Evolutionary conservation across 2,113 vertebrate genomes (phyloP).

Genomic region (Sturnus vulgaris): DNA sequence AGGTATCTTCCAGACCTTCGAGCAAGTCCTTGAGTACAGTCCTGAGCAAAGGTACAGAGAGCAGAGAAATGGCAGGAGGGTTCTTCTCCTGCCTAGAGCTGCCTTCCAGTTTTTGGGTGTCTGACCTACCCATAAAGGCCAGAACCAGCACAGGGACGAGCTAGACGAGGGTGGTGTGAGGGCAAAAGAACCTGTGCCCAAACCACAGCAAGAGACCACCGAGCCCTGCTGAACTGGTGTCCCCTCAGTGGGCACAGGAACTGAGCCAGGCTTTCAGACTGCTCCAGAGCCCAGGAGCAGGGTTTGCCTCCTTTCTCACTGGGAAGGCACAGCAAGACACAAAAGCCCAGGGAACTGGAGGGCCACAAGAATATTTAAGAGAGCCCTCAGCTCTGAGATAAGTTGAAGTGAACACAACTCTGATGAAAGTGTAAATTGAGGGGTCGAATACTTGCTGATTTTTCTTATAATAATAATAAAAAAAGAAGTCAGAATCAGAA

Average conservation of each 20-base stretch:
- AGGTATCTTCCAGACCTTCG: neutral
- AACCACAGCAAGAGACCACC: neutral
- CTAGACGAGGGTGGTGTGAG: neutral
- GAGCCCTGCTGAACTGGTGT: neutral
- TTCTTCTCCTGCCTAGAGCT: neutral
- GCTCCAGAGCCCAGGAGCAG: neutral
- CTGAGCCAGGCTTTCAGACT: neutral
- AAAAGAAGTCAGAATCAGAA: neutral
- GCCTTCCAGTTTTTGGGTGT: neutral
- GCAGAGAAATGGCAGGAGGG: neutral
- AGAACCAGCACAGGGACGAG: neutral
- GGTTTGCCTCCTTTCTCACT: neutral
- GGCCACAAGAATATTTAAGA: neutral
- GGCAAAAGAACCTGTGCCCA: neutral
- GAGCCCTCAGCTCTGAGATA: neutral
- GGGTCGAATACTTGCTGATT: accelerated
- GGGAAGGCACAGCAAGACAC: neutral
- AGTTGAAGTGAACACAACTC: accelerated
- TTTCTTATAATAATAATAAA: neutral
- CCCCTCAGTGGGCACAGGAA: neutral
- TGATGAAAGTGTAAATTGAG: neutral
- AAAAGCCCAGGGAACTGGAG: neutral
- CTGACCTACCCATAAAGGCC: neutral
- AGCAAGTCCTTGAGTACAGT: neutral
- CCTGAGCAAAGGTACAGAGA: neutral